Evolutionary conservation across 2,113 vertebrate genomes (phyloP), one percentile per base, ranked within the genome.

Genomic region (Megaptera novaeangliae): DNA sequence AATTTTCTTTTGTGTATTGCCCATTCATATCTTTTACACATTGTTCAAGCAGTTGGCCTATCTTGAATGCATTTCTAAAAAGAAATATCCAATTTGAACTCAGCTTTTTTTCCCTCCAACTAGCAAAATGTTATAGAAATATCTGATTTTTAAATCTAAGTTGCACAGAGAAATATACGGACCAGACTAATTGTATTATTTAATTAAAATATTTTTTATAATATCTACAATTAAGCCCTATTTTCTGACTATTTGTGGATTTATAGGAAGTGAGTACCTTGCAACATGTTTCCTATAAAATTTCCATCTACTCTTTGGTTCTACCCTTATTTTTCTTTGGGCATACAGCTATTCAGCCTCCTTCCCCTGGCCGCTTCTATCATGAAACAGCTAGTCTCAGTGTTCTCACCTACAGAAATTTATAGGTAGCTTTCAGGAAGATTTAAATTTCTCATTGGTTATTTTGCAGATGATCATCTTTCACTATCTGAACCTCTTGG

Each of bases 321-420:
- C 66, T 15, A 1, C 4, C n/a, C 8, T 86, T 34, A 25, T 49
- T 68, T 94, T 49, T 55, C 6, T 82, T 39, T 31, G 49, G 36
- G 1, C 36, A 5, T 21, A 78, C 0, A 57, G 9, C 11, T 8
- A 20, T 44, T 84, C 36, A 55, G 0, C 2, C 21, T 5, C 13
- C 14, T 61, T 6, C 4, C 11, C 21, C 2, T 77, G 10, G 2
- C 23, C 25, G 64, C 8, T 49, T 59, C 83, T 75, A 25, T 17
- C 59, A 15, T 49, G 36, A 64, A 63, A 64, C 52, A 55, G 64
- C 4, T 23, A 61, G 2, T 85, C 21, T 77, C 59, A 55, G 0
- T 66, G 13, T 17, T 46, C 17, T 80, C 34, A 88, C 55, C 20
- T 17, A 34, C 0, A 59, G 34, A 57, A 15, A 5, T 61, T 34